A percentile compares a stretch with the other conserved stretches of the same genome.
Evolutionary conservation across 2,113 vertebrate species (phyloP).

Genomic region (Nyctereutes procyonoides): DNA sequence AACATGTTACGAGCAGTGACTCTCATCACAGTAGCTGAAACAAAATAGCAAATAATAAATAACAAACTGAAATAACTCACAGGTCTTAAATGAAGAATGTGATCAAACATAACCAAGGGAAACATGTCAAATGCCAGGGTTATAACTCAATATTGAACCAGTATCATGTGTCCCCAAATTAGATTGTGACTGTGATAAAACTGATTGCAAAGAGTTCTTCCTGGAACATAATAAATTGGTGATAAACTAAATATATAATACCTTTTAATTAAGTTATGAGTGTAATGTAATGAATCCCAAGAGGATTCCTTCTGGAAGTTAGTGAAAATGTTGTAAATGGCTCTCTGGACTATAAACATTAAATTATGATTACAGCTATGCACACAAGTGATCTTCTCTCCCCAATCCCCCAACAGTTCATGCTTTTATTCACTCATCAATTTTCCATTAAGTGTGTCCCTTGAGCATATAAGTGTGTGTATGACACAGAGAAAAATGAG

Average conservation of each 20-base stretch:
- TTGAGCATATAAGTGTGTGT: background rate
- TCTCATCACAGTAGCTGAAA: background rate
- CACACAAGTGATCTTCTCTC: background rate
- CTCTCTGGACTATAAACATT: background rate
- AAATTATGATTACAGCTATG: background rate
- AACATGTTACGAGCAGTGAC: background rate
- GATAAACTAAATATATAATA: background rate
- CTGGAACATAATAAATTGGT: constrained; percentile 15
- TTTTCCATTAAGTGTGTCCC: background rate
- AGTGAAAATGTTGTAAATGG: background rate
- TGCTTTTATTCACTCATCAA: background rate
- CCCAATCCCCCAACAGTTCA: background rate
- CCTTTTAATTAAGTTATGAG: constrained; percentile 45
- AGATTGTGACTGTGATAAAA: constrained; percentile 33
- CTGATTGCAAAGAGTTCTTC: constrained; percentile 12
- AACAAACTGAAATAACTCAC: background rate
- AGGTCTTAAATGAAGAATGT: background rate
- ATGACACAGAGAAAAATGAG: background rate
- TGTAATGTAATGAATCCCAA: background rate
- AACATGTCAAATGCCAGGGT: background rate
- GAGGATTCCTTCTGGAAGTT: constrained; percentile 27
- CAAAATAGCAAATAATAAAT: background rate
- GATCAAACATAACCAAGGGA: background rate
- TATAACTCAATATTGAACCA: background rate
- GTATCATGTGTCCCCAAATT: background rate